These are phyloP conservation scores for Drosophila demipolita DNA, from an alignment of 2,888 invertebrate species.

Conservation along the genomic window DNA sequence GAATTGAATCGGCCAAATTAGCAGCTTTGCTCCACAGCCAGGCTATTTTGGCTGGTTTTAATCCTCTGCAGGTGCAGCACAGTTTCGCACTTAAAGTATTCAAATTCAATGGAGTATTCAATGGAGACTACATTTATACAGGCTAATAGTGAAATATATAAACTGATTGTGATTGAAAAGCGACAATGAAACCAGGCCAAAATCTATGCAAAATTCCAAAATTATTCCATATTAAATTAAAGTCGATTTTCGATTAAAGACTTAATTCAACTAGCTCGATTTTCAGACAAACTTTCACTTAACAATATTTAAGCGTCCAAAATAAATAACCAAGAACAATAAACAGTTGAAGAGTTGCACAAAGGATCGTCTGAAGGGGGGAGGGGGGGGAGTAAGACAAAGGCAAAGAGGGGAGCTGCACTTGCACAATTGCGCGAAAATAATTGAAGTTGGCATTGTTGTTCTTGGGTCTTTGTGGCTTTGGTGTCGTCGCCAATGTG, in stretches of 20 bases:
- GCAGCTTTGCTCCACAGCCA: constrained; percentile 19
- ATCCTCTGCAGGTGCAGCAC: not conserved
- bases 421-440: constrained; percentile 52
- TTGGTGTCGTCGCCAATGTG: constrained; percentile 36
- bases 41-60: not conserved
- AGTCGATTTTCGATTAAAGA: not conserved
- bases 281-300: not conserved
- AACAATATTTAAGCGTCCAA: not conserved
- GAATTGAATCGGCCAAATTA: constrained; percentile 66
- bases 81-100: not conserved
- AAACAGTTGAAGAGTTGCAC: not conserved
- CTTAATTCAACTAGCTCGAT: not conserved
- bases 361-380: not conserved
- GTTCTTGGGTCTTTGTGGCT: constrained; percentile 40
- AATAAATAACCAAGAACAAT: not conserved
- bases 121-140: not conserved
- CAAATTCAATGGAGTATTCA: not conserved
- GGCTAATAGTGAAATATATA: too few relatives aligned
- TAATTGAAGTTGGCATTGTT: constrained; percentile 54
- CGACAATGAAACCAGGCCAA: not conserved
- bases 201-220: too few relatives aligned
- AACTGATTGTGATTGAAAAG: too few relatives aligned
- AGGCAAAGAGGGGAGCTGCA: constrained; percentile 4
- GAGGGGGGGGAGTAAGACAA: too few relatives aligned
- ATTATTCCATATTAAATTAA: not conserved